Evolutionary conservation across 2,797 vertebrate species (phyloP).

Genomic region (Perodicticus potto): DNA sequence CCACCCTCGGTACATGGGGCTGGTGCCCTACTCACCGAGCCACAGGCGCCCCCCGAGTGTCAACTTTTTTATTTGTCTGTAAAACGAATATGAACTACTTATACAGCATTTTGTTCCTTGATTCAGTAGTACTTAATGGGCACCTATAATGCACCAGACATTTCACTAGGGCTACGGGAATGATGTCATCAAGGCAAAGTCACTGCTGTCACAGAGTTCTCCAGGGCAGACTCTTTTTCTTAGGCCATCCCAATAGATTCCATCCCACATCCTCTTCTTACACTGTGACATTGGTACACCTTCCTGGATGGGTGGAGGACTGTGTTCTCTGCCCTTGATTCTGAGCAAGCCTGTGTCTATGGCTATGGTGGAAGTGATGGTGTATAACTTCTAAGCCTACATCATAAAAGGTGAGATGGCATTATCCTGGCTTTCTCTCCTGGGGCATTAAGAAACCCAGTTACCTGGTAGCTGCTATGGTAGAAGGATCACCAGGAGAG

Average conservation of each 20-base stretch:
- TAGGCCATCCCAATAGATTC: neutral
- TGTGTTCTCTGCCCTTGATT: neutral
- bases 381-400: neutral
- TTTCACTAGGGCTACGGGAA: neutral
- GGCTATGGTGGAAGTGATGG: neutral
- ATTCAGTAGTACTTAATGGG: neutral
- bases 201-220: accelerated
- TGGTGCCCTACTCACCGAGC: too few relatives aligned
- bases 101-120: neutral
- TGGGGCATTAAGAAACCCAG: neutral
- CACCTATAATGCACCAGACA: too few relatives aligned
- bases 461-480: neutral
- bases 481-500: neutral
- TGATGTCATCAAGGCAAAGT: accelerated
- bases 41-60: too few relatives aligned
- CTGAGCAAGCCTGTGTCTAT: neutral
- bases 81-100: neutral
- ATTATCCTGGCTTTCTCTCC: neutral
- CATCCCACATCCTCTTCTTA: neutral
- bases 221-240: neutral
- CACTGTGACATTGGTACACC: neutral
- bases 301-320: neutral
- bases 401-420: neutral
- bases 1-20: too few relatives aligned
- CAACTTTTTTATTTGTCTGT: neutral